Percentiles rank a stretch among this genome's conserved stretches.
Evolutionary conservation across 2,113 vertebrate species (phyloP).

Genomic region (Machaerirhynchus nigripectus): DNA sequence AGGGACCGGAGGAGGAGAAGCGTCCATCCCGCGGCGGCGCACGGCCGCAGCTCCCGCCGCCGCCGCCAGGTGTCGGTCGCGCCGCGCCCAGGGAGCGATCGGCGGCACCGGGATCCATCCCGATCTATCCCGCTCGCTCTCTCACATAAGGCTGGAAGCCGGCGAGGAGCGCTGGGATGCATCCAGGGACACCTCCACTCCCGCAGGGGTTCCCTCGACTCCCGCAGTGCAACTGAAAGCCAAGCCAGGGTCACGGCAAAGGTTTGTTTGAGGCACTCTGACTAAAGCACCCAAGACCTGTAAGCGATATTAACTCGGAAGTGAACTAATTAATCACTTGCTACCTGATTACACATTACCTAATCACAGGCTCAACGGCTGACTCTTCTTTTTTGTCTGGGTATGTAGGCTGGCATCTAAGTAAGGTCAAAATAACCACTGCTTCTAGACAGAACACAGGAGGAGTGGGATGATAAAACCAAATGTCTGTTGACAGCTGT

Average conservation of each 20-base stretch:
- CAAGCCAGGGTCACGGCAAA: background rate
- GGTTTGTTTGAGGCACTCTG: fast-evolving
- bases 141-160: background rate
- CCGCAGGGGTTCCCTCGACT: no score
- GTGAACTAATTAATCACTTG: background rate
- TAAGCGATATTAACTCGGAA: background rate
- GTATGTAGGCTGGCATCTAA: no score
- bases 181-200: background rate
- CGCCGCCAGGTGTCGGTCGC: background rate
- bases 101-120: background rate
- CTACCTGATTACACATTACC: background rate
- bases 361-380: background rate
- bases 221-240: background rate
- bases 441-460: background rate
- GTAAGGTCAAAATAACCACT: background rate
- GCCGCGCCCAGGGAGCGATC: background rate
- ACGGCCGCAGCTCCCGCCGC: background rate
- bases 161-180: background rate
- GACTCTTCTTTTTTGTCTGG: background rate
- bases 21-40: background rate
- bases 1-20: background rate
- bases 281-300: background rate
- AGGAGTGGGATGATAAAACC: background rate
- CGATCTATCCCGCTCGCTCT: background rate
- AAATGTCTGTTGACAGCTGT: background rate